phyloP scores from a whole-genome alignment of 1,140 invertebrate genomes.

The Paracyclopina nana region DNA sequence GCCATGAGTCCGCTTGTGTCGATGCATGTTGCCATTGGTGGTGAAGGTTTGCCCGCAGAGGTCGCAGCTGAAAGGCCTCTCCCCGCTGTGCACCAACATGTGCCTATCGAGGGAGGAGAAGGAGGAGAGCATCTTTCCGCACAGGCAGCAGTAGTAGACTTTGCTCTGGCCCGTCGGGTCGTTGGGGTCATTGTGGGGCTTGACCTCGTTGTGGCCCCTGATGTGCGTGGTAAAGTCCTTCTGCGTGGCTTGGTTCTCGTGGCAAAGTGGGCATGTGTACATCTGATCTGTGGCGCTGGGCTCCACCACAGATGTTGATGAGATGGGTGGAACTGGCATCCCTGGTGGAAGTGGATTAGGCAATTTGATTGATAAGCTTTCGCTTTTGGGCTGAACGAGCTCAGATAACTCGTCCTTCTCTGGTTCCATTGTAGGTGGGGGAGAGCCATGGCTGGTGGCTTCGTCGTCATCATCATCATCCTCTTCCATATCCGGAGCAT shows the following conservation, averaged over 20 bases:
- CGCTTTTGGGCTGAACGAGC: too few relatives aligned
- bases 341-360: too few relatives aligned
- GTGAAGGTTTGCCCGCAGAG: slow-evolving; percentile 59
- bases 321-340: too few relatives aligned
- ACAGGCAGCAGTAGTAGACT: slow-evolving; percentile 31
- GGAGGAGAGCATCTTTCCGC: slow-evolving; percentile 41
- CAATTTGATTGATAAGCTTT: too few relatives aligned
- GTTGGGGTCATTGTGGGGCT: slow-evolving; percentile 17
- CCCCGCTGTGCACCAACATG: slow-evolving; percentile 19
- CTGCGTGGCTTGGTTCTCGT: slow-evolving; percentile 34
- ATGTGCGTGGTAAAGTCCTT: slow-evolving; percentile 48
- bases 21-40: slow-evolving; percentile 69
- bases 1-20: slow-evolving; percentile 40
- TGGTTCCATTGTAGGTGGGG: too few relatives aligned
- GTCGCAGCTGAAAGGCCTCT: slow-evolving; percentile 35
- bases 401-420: too few relatives aligned
- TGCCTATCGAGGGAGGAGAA: slow-evolving; percentile 36
- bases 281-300: neutral
- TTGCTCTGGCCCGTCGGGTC: slow-evolving; percentile 21
- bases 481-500: too few relatives aligned
- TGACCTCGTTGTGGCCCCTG: slow-evolving; percentile 38
- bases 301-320: too few relatives aligned
- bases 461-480: too few relatives aligned
- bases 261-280: slow-evolving; percentile 45
- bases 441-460: too few relatives aligned